Percentiles rank a stretch among this genome's conserved stretches.
Evolutionary conservation across 2,888 invertebrate species (phyloP).

Genomic region (Eupithecia inturbata): DNA sequence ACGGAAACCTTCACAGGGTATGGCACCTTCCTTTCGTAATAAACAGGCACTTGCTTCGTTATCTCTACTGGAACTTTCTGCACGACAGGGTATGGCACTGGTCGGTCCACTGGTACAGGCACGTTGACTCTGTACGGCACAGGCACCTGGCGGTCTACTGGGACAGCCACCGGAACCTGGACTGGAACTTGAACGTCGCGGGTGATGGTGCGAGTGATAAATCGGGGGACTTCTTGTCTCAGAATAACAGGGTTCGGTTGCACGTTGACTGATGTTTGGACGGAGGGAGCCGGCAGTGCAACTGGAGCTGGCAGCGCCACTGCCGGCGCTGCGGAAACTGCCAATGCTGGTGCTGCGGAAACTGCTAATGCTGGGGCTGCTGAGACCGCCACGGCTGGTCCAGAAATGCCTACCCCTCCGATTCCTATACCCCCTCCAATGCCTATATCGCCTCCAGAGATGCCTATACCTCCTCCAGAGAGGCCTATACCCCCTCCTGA

Average conservation of each 20-base stretch:
- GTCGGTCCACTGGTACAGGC: slow-evolving; percentile 81
- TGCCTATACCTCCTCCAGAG: not conserved
- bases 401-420: slow-evolving; percentile 12
- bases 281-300: slow-evolving; percentile 53
- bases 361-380: slow-evolving; percentile 42
- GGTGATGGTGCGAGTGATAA: slow-evolving; percentile 76
- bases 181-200: slow-evolving; percentile 75
- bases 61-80: slow-evolving; percentile 81
- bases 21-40: slow-evolving; percentile 78
- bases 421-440: slow-evolving; percentile 7
- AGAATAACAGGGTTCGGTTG: slow-evolving; percentile 77
- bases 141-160: slow-evolving; percentile 76
- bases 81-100: slow-evolving; percentile 81
- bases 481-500: slow-evolving; percentile 15
- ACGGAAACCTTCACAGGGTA: slow-evolving; percentile 78
- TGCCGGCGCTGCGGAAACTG: slow-evolving; percentile 36
- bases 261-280: slow-evolving; percentile 71
- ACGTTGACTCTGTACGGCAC: slow-evolving; percentile 81
- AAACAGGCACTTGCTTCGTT: slow-evolving; percentile 77
- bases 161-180: slow-evolving; percentile 80
- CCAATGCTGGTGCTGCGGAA: slow-evolving; percentile 34
- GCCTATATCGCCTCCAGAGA: not conserved
- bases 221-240: slow-evolving; percentile 76
- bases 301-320: slow-evolving; percentile 45
- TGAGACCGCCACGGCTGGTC: slow-evolving; percentile 27